Evolutionary conservation across 2,797 vertebrate species (phyloP).

Genomic region (Carapus acus): DNA sequence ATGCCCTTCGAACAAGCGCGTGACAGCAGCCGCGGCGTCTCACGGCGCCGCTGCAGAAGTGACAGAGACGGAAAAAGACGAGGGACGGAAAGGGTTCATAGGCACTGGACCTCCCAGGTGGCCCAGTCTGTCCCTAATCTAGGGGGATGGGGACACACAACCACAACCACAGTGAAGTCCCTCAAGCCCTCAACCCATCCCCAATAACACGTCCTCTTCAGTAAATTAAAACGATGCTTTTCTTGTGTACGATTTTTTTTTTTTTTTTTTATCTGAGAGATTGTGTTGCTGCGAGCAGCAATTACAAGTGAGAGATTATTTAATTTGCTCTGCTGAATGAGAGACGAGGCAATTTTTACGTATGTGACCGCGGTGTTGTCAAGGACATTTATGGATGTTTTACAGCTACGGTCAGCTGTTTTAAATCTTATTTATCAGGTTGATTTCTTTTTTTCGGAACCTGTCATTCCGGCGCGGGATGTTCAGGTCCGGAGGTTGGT

Average conservation of each 20-base stretch:
- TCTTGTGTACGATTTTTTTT: slow-evolving; percentile 78
- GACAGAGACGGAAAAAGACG: slow-evolving; percentile 15
- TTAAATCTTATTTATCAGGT: slow-evolving; percentile 36
- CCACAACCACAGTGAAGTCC: slow-evolving; percentile 29
- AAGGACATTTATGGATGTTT: slow-evolving; percentile 56
- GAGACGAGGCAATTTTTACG: slow-evolving; percentile 65
- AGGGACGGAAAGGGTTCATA: slow-evolving; percentile 37
- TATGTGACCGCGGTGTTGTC: slow-evolving; percentile 47
- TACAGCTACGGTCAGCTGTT: slow-evolving; percentile 51
- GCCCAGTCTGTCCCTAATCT: background rate
- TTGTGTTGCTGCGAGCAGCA: slow-evolving; percentile 96
- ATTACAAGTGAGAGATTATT: slow-evolving; percentile 76
- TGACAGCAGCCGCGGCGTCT: slow-evolving; percentile 8
- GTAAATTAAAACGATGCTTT: slow-evolving; percentile 78
- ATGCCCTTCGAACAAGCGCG: too few species aligned
- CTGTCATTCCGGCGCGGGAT: slow-evolving; percentile 28
- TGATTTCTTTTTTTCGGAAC: slow-evolving; percentile 51
- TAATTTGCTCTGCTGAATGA: slow-evolving; percentile 74
- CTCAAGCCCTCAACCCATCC: too few species aligned
- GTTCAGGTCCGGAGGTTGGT: slow-evolving; percentile 17
- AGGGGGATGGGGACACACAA: slow-evolving; percentile 13
- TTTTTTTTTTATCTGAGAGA: slow-evolving; percentile 69
- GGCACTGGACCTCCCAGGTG: slow-evolving; percentile 45
- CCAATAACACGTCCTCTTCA: slow-evolving; percentile 63
- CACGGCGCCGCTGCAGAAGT: slow-evolving; percentile 10